A percentile compares a stretch with the other conserved stretches of the same genome.
Evolutionary conservation across 2,113 vertebrate species (phyloP).

Genomic region (Datnioides undecimradiatus): DNA sequence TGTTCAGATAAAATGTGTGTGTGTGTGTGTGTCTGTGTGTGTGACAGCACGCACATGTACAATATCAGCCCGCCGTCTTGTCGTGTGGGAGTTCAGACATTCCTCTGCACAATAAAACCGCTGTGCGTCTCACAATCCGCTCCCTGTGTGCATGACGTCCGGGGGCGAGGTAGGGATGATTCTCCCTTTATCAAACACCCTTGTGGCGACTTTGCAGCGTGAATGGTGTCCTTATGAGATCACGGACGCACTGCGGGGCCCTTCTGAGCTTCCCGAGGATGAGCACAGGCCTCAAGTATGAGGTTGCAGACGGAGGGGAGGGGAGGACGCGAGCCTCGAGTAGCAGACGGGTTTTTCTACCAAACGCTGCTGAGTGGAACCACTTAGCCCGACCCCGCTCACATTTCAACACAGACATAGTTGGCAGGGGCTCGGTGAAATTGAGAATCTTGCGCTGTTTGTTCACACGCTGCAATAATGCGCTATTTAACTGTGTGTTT

Average conservation of each 20-base stretch:
- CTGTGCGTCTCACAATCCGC: constrained; percentile 69
- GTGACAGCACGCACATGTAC: constrained; percentile 11
- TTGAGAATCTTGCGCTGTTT: constrained; percentile 56
- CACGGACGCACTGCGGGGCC: constrained; percentile 21
- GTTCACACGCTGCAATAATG: constrained; percentile 22
- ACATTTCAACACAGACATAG: constrained; percentile 42
- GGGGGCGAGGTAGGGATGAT: constrained; percentile 23
- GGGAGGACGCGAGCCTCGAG: constrained; percentile 10
- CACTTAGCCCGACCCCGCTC: constrained; percentile 21
- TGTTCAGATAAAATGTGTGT: not conserved
- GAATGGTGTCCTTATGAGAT: constrained; percentile 66
- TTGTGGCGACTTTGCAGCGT: constrained; percentile 21
- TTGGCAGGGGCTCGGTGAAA: constrained; percentile 28
- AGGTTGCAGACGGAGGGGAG: constrained; percentile 10
- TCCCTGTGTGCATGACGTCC: constrained; percentile 49
- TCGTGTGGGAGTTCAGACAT: constrained; percentile 72
- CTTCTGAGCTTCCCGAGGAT: constrained; percentile 40
- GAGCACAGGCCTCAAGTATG: constrained; percentile 59
- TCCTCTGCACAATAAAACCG: constrained; percentile 77
- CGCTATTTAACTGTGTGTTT: constrained; percentile 30
- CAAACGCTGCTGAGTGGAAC: constrained; percentile 12
- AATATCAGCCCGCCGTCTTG: constrained; percentile 46
- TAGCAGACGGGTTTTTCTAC: not conserved
- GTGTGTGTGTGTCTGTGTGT: constrained; percentile 4
- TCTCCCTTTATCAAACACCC: constrained; percentile 58